phyloP scores from a whole-genome alignment of 2,888 invertebrate species.

The Drosophila limbata region DNA sequence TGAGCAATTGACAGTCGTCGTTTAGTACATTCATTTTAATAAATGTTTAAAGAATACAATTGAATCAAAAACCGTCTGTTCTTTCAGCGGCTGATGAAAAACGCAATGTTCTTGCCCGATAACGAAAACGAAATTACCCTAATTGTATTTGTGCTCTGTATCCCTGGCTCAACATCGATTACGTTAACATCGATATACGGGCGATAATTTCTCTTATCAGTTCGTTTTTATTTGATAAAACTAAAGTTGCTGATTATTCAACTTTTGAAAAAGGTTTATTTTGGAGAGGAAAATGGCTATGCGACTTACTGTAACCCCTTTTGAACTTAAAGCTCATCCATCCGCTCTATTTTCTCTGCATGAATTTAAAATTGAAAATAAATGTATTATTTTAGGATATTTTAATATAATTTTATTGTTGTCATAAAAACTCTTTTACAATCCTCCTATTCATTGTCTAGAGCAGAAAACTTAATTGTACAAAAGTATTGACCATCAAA shows the following conservation, averaged over 20 bases:
- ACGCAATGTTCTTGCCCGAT: not conserved
- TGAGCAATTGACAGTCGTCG: slow-evolving; percentile 29
- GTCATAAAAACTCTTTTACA: too few relatives aligned
- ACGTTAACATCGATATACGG: slow-evolving; percentile 20
- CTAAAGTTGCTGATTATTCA: too few relatives aligned
- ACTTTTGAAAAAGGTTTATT: too few relatives aligned
- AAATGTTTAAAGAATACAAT: too few relatives aligned
- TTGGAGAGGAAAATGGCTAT: too few relatives aligned
- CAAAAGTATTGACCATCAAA: not conserved
- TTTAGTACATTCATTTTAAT: slow-evolving; percentile 19
- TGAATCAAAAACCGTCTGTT: not conserved
- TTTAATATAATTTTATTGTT: too few relatives aligned
- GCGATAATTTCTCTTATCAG: slow-evolving; percentile 22
- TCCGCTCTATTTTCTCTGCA: too few relatives aligned
- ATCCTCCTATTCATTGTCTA: too few relatives aligned
- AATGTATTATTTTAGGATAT: too few relatives aligned
- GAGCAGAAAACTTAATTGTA: slow-evolving; percentile 1
- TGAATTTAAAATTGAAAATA: too few relatives aligned
- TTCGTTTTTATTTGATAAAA: slow-evolving; percentile 36
- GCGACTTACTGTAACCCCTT: too few relatives aligned
- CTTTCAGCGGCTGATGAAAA: not conserved
- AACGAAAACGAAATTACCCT: not conserved
- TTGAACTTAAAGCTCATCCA: too few relatives aligned
- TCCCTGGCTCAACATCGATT: slow-evolving; percentile 18
- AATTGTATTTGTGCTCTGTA: not conserved